Base-by-base conservation (phyloP, 1,140 invertebrate genomes). In the Drosophila athabasca region DNA sequence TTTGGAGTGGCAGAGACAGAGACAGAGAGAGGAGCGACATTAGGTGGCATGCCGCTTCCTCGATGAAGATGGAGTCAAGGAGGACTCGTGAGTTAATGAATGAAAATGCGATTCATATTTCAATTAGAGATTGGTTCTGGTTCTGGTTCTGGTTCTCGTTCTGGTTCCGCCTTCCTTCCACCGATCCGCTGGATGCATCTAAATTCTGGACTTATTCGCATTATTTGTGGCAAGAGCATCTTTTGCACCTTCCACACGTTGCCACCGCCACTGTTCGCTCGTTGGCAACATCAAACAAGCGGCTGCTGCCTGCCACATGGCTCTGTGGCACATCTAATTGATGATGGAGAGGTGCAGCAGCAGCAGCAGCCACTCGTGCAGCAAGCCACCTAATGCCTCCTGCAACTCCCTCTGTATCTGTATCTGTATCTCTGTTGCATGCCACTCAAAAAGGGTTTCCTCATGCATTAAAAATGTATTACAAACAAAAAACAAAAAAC, bases 391-490 rank as follows among this genome's bases (percentile, higher is more conserved):
- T 41, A 35, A 35, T 35, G 31, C 45, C 26, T n/a, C 35, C 44
- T 39, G 43, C 26, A 17, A 50, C 29, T 8, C 2, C 7, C 6
- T 64, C 22, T 67, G 22, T 45, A 57, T 73, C 22, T 4, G 17
- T 19, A 24, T 24, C 22, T 24, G 2, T 4, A 24, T 24, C 22
- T 24, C 22, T 5, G 26, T 53, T 57, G 62, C 66, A 60, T 71
- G 75, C 67, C 70, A 70, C 35, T 39, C 35, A 3, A 61, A 70
- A 68, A 71, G 74, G 73, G 60, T 81, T 74, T 60, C 50, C 35
- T 55, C 60, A 55, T 65, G 78, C 78, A 76, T 82, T 77, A 68
- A 81, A 82, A 82, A 77, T 82, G 72, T 77, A 81, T 82, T 81
- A 79, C 48, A 41, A 61, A 51, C 17, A 60, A 49, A 58, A 48